Evolutionary conservation across 2,113 vertebrate genomes (phyloP).

Genomic region (Cyphotilapia sp.): DNA sequence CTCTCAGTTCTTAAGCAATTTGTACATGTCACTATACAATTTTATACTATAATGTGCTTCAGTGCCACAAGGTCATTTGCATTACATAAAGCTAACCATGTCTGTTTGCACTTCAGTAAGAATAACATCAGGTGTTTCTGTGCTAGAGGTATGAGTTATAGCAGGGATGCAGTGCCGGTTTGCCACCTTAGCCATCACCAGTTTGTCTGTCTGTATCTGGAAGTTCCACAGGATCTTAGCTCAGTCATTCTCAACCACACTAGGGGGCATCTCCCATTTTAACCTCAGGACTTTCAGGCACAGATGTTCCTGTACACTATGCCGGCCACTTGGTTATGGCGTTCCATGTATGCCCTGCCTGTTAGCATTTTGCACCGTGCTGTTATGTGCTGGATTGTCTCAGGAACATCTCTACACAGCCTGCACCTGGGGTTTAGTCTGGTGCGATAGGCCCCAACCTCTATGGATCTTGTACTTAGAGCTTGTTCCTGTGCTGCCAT

Average conservation of each 20-base stretch:
- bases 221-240: not conserved
- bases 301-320: not conserved
- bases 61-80: conserved; percentile 31
- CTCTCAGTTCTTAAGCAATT: conserved; percentile 27
- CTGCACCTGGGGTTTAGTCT: not conserved
- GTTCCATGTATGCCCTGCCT: not conserved
- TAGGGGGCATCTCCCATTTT: not conserved
- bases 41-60: not conserved
- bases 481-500: not conserved
- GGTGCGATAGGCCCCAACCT: not conserved
- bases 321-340: not conserved
- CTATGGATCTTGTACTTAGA: not conserved
- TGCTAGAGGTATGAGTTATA: conserved; percentile 23
- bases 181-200: not conserved
- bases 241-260: not conserved
- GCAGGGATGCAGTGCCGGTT: not conserved
- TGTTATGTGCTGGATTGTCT: not conserved
- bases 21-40: not conserved
- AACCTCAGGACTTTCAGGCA: not conserved
- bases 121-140: not conserved
- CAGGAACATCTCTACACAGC: not conserved
- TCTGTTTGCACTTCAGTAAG: conserved; percentile 6
- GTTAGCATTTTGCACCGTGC: not conserved
- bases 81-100: not conserved
- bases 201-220: not conserved